Evolutionary conservation across 1,140 invertebrate genomes (phyloP).

Genomic region (Atta cephalotes): DNA sequence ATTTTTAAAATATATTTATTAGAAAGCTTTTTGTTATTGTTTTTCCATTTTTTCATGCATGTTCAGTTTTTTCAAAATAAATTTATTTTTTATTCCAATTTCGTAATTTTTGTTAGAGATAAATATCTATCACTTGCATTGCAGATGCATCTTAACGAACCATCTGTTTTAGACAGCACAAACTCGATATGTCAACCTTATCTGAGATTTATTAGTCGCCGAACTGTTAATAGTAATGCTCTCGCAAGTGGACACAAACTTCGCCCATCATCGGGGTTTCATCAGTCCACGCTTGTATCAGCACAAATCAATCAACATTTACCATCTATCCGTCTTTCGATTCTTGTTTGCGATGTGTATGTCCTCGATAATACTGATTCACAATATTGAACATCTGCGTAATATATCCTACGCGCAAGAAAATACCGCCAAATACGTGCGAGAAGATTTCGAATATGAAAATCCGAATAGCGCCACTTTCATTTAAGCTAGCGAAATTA

Average conservation of each 20-base stretch:
- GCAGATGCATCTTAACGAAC: neutral
- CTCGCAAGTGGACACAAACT: neutral
- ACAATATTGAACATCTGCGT: neutral
- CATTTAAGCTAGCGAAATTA: conserved; percentile 21
- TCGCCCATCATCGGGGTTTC: neutral
- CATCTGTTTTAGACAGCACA: neutral
- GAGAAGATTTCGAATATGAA: neutral
- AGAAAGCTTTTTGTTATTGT: neutral
- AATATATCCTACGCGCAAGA: neutral
- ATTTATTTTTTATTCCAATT: neutral
- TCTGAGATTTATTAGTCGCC: conserved; percentile 21
- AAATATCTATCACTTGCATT: neutral
- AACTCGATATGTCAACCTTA: conserved; percentile 42
- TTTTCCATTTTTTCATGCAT: neutral
- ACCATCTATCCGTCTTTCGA: conserved; percentile 10
- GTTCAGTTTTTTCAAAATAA: neutral
- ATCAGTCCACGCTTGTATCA: conserved; percentile 6
- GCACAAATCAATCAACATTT: conserved; percentile 37
- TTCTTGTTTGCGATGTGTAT: conserved; percentile 12
- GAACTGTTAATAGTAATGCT: neutral
- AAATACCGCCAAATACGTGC: neutral
- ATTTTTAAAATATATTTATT: conserved; percentile 6
- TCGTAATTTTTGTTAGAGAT: neutral
- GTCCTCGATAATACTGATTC: conserved; percentile 26
- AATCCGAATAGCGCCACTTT: neutral